Evolutionary conservation across 2,888 invertebrate species (phyloP), one percentile per base, ranked within the genome.

Genomic region (Dyspetes luteomarginatus): DNA sequence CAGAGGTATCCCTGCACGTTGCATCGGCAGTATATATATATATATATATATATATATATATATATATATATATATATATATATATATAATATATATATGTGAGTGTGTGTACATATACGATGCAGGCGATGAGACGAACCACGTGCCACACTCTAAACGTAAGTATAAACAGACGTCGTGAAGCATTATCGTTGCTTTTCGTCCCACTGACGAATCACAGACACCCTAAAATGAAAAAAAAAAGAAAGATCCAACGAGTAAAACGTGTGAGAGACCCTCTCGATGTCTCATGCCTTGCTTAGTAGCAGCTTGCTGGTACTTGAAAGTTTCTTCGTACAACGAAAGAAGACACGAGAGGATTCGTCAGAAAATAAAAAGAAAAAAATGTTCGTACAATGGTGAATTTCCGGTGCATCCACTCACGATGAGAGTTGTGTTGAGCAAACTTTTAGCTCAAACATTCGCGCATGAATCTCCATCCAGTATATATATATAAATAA

Each of bases 171-270:
- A 84, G 82, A 82, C 84, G 78, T 83, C 82, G 69, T 65, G 74
- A 67, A 56, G 82, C 83, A 84, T 86, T 85, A 84, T 85, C 84
- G 83, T 82, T 26, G 73, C 73, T 62, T 69, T 45, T 22, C 60
- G 73, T 76, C 56, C 55, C 55, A 60, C 78, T 84, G 86, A 86
- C 85, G 82, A 82, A 84, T 82, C 83, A 72, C 83, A 79, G 79
- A 78, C 67, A 19, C 50, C 12, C 41, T 24, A 64, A 4, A 45
- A 45, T 9, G 5, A 48, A 48, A 28, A 77, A 45, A 65, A 30
- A 62, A 30, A 12, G 43, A 58, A 52, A 73, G 60, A 50, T 72
- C 41, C 9, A 9, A n/a, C 45, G 28, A 62, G 52, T 30, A 48
- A 58, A 36, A 50, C 62, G 5, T n/a, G n/a, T n/a, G n/a, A n/a